Evolutionary conservation across 2,888 invertebrate species (phyloP).

Genomic region (Polyommatus icarus): DNA sequence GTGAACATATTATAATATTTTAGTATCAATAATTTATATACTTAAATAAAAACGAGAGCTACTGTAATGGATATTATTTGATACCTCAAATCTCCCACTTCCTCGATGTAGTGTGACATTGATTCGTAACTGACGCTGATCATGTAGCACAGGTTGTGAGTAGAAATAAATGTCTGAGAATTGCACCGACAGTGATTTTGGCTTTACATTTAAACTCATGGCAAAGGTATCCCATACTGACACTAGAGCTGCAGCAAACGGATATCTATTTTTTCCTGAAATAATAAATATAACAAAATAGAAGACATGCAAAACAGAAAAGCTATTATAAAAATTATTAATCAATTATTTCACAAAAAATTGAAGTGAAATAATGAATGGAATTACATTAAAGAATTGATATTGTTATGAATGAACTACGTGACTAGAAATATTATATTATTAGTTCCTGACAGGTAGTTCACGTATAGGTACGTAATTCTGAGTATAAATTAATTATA

Average conservation of each 20-base stretch:
- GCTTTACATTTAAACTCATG: slow-evolving; percentile 72
- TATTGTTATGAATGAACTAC: neutral
- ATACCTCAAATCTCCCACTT: slow-evolving; percentile 80
- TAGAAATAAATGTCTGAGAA: slow-evolving; percentile 82
- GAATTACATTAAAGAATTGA: neutral
- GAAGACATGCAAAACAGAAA: neutral
- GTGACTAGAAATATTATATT: neutral
- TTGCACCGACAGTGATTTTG: slow-evolving; percentile 84
- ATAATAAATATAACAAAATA: neutral
- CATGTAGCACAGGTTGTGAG: slow-evolving; percentile 79
- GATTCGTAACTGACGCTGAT: slow-evolving; percentile 76
- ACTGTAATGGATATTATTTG: too few relatives aligned
- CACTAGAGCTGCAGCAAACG: slow-evolving; percentile 87
- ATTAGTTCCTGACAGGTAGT: neutral
- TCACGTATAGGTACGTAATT: too few relatives aligned
- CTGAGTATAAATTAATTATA: neutral
- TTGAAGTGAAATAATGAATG: too few relatives aligned
- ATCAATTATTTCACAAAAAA: too few relatives aligned
- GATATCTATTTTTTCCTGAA: slow-evolving; percentile 83
- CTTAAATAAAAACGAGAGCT: too few relatives aligned
- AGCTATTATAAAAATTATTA: neutral
- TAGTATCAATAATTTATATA: too few relatives aligned
- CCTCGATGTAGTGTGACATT: slow-evolving; percentile 82
- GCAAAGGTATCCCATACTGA: slow-evolving; percentile 87
- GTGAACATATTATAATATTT: too few relatives aligned